These are phyloP conservation scores for Phalacrocorax carbo DNA, from an alignment of 2,113 vertebrate genomes.

Conservation along the genomic window DNA sequence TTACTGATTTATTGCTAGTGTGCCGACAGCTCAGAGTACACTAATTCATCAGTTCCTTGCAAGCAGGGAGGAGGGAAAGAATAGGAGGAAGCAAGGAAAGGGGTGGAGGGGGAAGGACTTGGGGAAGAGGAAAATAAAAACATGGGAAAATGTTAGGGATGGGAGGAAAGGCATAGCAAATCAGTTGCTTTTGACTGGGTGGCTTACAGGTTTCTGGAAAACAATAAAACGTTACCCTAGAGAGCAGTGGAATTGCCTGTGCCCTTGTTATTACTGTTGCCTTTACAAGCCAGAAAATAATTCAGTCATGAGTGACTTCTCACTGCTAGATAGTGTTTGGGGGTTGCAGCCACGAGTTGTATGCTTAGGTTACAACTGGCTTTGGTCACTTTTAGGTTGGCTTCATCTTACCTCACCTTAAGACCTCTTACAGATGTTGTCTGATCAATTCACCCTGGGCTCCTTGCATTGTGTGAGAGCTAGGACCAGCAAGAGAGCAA, in stretches of 20 bases:
- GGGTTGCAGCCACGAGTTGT: neutral
- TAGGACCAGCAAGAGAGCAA: neutral
- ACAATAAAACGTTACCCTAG: neutral
- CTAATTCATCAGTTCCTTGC: neutral
- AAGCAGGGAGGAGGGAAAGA: neutral
- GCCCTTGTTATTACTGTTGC: neutral
- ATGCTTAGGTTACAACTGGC: neutral
- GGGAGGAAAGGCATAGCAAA: neutral
- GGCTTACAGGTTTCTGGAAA: neutral
- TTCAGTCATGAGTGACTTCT: neutral
- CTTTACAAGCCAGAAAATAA: neutral
- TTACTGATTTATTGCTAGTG: neutral
- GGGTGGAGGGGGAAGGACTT: neutral
- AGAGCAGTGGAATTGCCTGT: neutral
- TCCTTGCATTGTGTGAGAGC: neutral
- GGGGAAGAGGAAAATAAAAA: neutral
- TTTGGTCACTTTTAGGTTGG: neutral
- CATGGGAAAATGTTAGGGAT: neutral
- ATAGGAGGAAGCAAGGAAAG: constrained; percentile 21
- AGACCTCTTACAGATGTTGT: neutral
- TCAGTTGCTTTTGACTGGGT: neutral
- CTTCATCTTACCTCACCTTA: neutral
- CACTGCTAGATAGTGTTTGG: neutral
- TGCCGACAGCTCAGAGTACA: neutral
- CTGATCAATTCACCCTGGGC: neutral